Evolutionary conservation across 1,140 invertebrate species (phyloP), one percentile per base, ranked within the genome.

Genomic region (Formica selysi): DNA sequence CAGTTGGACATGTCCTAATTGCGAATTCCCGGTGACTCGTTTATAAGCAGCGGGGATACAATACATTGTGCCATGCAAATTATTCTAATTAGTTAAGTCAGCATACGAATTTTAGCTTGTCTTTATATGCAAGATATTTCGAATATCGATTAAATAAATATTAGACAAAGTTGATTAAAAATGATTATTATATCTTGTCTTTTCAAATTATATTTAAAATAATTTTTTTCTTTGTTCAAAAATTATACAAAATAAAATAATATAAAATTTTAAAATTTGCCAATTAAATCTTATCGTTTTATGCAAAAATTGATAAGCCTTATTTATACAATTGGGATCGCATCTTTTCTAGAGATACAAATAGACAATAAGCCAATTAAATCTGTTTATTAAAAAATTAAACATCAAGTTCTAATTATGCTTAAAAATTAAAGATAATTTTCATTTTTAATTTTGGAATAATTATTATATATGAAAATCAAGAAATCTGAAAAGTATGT

Each of bases 1-100:
- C 79, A 73, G 79, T 51, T 44, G 79, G 79, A 83, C 38, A 38
- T 62, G 68, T 61, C 8, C 54, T 83, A 83, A 83, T 81, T 81
- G 54, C 67, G 26, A 70, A 73, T 83, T 83, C 79, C 16, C 54
- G 38, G 38, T 32, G 38, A 73, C 68, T 62, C 70, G 29, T 61
- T 83, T 73, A 74, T n/a, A 48, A 44, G 38, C 68, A 48, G 13
- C 41, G n/a, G 8, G 38, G 54, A 26, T n/a, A 44, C 11, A 59
- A 29, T 6, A 61, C 68, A 19, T 74, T 16, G 13, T 48, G 32
- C 38, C 16, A 10, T 29, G 51, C 68, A 74, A 73, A 29, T 61
- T 16, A 19, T 36, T 61, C 13, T 83, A 83, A 83, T 83, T 83
- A 83, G 68, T 62, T 74, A 73, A 74, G 13, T 68, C 26, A 22